Evolutionary conservation across 2,888 invertebrate genomes (phyloP).

Genomic region (Andrena chrysosceles): DNA sequence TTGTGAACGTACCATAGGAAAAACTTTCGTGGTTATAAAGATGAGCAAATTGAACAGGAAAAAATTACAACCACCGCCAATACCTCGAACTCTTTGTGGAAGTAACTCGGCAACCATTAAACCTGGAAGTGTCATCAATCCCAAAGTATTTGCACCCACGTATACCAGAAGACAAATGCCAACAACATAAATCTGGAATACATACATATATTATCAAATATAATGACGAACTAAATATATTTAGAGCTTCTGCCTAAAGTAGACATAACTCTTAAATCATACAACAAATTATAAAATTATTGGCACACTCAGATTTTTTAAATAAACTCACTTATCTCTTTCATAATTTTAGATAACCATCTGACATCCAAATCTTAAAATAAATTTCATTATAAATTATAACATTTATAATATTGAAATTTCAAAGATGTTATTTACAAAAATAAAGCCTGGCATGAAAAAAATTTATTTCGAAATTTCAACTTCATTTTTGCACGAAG

Average conservation of each 20-base stretch:
- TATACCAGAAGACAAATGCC: conserved; percentile 88
- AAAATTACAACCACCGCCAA: conserved; percentile 91
- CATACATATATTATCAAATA: not conserved
- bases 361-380: too few species aligned
- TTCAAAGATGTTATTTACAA: too few species aligned
- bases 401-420: too few species aligned
- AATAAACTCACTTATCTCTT: too few species aligned
- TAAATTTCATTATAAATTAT: too few species aligned
- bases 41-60: conserved; percentile 89
- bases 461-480: too few species aligned
- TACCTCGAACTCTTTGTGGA: conserved; percentile 90
- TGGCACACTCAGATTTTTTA: too few species aligned
- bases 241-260: not conserved
- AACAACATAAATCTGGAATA: conserved; percentile 82
- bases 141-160: conserved; percentile 90
- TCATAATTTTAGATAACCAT: too few species aligned
- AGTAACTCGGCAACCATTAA: conserved; percentile 92
- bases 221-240: not conserved
- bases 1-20: conserved; percentile 87
- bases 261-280: too few species aligned
- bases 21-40: conserved; percentile 90
- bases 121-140: conserved; percentile 91
- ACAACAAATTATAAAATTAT: too few species aligned
- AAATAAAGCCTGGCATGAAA: too few species aligned
- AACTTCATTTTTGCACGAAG: too few species aligned